Base-by-base conservation (phyloP, 2,113 vertebrate species). In the Haplochromis vanheusdeni region DNA sequence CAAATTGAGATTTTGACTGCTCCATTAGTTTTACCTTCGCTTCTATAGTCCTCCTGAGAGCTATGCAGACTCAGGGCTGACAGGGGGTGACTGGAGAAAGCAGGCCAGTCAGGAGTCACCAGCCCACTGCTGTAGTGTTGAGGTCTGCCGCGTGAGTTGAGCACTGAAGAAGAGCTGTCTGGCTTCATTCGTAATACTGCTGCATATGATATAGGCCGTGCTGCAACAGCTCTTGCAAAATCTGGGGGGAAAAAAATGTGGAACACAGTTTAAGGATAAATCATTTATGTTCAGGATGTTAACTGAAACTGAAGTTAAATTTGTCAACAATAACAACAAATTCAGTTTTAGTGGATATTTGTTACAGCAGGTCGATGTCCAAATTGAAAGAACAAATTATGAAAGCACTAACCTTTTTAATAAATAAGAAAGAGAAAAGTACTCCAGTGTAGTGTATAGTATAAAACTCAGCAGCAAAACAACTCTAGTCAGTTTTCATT, bases 101-200 rank as follows among this genome's bases (percentile, higher is more conserved):
- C 96, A 89, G 96, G 94, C 98, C 97, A 98, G 79, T 95, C 96
- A 4, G 96, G 93, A 54, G 96, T 93, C 84, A 90, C 93, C 35
- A 92, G 93, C 91, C 96, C 91, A 89, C 88, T 7, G 88, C 94
- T 62, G 93, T 90, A 95, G 87, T 94, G 95, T 80, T 95, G 95
- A 42, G 96, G 94, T 94, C 97, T 96, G 90, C 82, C 92, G 89
- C 96, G 97, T 42, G 97, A 95, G 89, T 91, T 96, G 86, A 97
- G 95, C 73, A 95, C 51, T 51, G 97, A 96, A 52, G 96, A 94
- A 9, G 97, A 97, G 85, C 97, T 97, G 83, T 96, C 97, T 9
- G 96, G 92, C 95, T 96, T 99, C 94, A 98, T 97, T 92, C 97
- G 96, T 89, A 98, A 84, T 75, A 98, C 96, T 35, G 98, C 96